Percentiles rank a stretch among this genome's conserved stretches.
Evolutionary conservation across 2,113 vertebrate species (phyloP).

Genomic region (Lipotes vexillifer): DNA sequence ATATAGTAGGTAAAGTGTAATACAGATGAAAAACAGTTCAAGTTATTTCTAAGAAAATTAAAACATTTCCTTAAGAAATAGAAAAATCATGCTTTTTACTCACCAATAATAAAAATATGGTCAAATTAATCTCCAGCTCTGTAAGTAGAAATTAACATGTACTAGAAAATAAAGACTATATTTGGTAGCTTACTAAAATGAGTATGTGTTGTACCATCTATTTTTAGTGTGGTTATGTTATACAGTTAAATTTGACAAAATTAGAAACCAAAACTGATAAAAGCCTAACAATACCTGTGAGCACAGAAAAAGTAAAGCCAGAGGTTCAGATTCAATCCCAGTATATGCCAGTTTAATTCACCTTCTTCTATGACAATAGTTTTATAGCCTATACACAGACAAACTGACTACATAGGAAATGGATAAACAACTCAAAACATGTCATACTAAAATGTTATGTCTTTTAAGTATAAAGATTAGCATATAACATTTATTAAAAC

Average conservation of each 20-base stretch:
- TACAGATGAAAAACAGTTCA: not conserved
- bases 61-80: not conserved
- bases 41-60: slow-evolving; percentile 29
- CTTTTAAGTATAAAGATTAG: not conserved
- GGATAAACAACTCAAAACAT: slow-evolving; percentile 28
- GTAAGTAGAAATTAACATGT: slow-evolving; percentile 6
- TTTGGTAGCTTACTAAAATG: slow-evolving; percentile 21
- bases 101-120: not conserved
- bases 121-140: slow-evolving; percentile 1
- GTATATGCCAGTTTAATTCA: not conserved
- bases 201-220: not conserved
- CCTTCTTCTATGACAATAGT: not conserved
- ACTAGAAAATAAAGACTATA: slow-evolving; percentile 21
- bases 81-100: not conserved
- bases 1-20: not conserved
- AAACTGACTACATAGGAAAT: not conserved
- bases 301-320: not conserved
- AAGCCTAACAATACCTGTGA: not conserved
- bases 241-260: slow-evolving; percentile 24
- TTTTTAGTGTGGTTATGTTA: not conserved
- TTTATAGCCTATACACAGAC: not conserved
- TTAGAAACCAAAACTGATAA: slow-evolving; percentile 1
- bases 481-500: slow-evolving; percentile 11
- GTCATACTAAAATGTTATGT: not conserved
- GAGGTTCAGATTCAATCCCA: not conserved